Evolutionary conservation across 2,113 vertebrate species (phyloP).

Genomic region (Brachyhypopomus gauderio): DNA sequence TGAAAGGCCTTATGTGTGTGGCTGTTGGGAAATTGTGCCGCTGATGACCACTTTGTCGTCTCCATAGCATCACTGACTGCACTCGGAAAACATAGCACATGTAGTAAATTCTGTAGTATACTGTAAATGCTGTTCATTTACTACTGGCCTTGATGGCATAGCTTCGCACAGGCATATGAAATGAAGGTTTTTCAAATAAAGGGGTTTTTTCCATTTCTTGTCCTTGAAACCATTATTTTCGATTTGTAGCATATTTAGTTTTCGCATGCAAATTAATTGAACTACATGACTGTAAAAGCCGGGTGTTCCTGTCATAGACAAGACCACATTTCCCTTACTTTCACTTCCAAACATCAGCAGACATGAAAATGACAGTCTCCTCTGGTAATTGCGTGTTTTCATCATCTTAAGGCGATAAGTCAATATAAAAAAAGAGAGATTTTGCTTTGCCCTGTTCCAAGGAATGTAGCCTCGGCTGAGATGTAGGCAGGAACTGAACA

Average conservation of each 20-base stretch:
- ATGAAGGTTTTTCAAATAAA: conserved; percentile 12
- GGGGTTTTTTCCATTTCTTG: background rate
- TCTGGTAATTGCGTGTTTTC: background rate
- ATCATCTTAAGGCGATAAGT: background rate
- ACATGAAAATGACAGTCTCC: background rate
- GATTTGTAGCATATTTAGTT: background rate
- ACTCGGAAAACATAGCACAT: too few species aligned
- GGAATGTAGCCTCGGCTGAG: background rate
- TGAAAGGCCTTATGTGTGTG: background rate
- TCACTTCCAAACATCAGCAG: background rate
- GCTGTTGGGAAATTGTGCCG: background rate
- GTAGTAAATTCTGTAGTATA: background rate
- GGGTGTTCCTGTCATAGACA: too few species aligned
- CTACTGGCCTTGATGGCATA: background rate
- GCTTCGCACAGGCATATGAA: background rate
- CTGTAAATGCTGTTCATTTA: too few species aligned
- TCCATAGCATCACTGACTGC: background rate
- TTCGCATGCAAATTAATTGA: conserved; percentile 39
- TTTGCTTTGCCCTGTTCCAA: background rate
- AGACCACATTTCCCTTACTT: background rate
- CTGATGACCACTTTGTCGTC: background rate
- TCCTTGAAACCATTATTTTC: background rate
- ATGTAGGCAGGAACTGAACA: background rate
- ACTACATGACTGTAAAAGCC: conserved; percentile 33
- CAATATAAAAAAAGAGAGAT: background rate